Percentiles rank a stretch among this genome's conserved stretches.
These are phyloP conservation scores for Numenius phaeopus DNA, from an alignment of 2,797 vertebrate species.

Conservation along the genomic window DNA sequence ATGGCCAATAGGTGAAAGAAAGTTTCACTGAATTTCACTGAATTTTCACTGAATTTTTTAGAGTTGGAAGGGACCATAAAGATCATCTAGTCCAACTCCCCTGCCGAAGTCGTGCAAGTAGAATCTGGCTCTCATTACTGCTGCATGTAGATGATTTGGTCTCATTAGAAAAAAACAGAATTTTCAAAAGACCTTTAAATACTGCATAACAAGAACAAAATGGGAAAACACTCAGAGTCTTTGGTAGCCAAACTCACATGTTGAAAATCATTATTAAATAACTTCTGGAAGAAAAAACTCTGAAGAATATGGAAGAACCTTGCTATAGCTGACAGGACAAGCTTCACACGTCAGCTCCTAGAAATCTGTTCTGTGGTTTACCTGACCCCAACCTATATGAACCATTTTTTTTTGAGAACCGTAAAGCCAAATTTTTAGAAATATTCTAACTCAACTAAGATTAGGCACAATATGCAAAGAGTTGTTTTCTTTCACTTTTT, in stretches of 20 bases:
- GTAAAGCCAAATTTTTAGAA: background rate
- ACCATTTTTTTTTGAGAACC: background rate
- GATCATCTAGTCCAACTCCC: too few species aligned
- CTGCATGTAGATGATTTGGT: background rate
- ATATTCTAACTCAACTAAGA: background rate
- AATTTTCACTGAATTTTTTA: too few species aligned
- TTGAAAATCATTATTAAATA: background rate
- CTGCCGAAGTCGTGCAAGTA: too few species aligned
- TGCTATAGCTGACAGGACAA: background rate
- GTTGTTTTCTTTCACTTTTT: background rate
- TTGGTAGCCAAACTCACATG: background rate
- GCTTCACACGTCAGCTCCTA: background rate
- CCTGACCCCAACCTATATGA: background rate
- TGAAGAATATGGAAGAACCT: background rate
- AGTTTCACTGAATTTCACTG: too few species aligned
- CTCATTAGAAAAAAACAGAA: background rate
- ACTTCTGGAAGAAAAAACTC: background rate
- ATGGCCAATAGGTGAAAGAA: accelerated
- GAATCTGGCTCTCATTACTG: background rate
- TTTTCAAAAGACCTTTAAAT: background rate
- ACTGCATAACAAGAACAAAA: background rate
- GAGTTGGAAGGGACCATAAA: too few species aligned
- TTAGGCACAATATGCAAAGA: background rate
- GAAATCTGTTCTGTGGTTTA: background rate
- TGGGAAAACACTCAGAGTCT: background rate